Evolutionary conservation across 2,888 invertebrate species (phyloP), one percentile per base, ranked within the genome.

Genomic region (Dastarcus helophoroides): DNA sequence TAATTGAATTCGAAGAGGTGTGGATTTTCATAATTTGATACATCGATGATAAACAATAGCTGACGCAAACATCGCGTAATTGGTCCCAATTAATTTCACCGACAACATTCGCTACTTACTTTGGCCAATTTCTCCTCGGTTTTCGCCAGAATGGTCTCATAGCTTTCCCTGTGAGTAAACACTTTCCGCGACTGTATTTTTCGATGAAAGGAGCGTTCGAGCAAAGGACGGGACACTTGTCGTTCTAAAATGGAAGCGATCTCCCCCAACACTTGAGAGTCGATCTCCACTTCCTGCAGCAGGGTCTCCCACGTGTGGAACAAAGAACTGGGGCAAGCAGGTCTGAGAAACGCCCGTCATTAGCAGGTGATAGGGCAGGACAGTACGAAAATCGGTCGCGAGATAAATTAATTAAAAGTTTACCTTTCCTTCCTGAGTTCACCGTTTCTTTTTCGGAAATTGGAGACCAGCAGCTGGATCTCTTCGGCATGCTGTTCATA

Each of bases 251-350:
- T 76, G 16, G 79, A 75, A 5, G 89, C 81, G 39, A 90, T 79
- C 55, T 88, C 89, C 53, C 79, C 79, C 62, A 84, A 79, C 25
- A 84, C 78, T 54, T 84, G 72, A 11, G 88, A 85, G 57, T 90
- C 89, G 21, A 85, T 79, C 64, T 90, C 90, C 38, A 88, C 84
- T 60, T 90, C 89, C 57, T 89, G 86, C 36, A 90, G 75, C 36
- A 90, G 69, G 38, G 79, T 80, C 63, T 90, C 90, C 90, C 90
- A 90, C 36, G 83, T 79, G 58, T 88, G 82, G 62, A 88, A 88
- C 51, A 90, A 71, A 24, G 82, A 79, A 64, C 79, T 73, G 31
- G 79, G 78, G 51, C 82, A 83, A 37, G 79, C 72, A 37, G 83
- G 80, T 62, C 84, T 84, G 66, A 17, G 51, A 48, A 36, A 31